Evolutionary conservation across 2,113 vertebrate genomes (phyloP).

Genomic region (Cnemophilus loriae): DNA sequence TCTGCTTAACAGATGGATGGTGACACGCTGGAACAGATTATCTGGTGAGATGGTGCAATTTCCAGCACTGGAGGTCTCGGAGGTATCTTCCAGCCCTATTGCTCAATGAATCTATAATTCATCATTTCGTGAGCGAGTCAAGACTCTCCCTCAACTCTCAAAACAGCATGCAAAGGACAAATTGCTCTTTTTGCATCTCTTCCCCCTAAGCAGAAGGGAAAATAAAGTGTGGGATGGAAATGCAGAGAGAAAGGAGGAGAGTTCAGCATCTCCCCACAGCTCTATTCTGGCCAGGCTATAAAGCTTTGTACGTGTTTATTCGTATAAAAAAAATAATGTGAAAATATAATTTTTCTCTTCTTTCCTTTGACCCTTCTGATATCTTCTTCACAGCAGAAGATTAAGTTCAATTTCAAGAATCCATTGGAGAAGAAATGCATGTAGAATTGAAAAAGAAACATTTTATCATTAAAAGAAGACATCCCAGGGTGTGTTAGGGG

Average conservation of each 20-base stretch:
- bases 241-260: not conserved
- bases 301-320: not conserved
- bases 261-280: not conserved
- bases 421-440: conserved; percentile 49
- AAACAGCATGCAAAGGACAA: conserved; percentile 41
- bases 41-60: conserved; percentile 21
- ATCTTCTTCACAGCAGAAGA: conserved; percentile 61
- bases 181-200: conserved; percentile 39
- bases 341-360: conserved; percentile 30
- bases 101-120: conserved; percentile 57
- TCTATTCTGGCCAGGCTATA: not conserved
- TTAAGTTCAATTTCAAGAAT: conserved; percentile 60
- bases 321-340: not conserved
- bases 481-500: not conserved
- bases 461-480: conserved; percentile 49
- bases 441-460: conserved; percentile 57
- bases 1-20: conserved; percentile 53
- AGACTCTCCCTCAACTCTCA: conserved; percentile 28
- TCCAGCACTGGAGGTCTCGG: conserved; percentile 25
- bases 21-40: conserved; percentile 45
- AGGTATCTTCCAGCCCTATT: conserved; percentile 38
- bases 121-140: not conserved
- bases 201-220: conserved; percentile 21
- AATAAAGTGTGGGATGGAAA: not conserved
- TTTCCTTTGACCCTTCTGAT: conserved; percentile 55